A percentile compares a stretch with the other conserved stretches of the same genome.
phyloP scores from a whole-genome alignment of 1,140 invertebrate species.

The Drosophila nigromelanica region DNA sequence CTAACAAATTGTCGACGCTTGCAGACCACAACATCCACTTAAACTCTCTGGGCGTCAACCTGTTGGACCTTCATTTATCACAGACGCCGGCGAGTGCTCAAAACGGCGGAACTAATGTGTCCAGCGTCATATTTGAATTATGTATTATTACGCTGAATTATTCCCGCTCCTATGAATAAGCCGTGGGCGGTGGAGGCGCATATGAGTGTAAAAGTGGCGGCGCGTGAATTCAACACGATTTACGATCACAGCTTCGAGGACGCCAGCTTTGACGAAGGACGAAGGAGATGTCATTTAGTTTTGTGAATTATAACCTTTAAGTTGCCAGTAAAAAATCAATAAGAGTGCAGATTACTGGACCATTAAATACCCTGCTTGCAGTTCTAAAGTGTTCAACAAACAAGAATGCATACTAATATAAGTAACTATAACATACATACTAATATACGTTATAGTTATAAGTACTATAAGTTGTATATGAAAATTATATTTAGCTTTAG shows the following conservation, averaged over 20 bases:
- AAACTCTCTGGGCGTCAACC: slow-evolving; percentile 50
- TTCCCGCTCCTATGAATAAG: slow-evolving; percentile 15
- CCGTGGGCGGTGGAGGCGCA: not conserved
- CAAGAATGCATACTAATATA: too few species aligned
- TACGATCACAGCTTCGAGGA: slow-evolving; percentile 28
- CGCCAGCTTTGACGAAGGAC: slow-evolving; percentile 55
- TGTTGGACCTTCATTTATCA: slow-evolving; percentile 68
- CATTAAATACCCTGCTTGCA: not conserved
- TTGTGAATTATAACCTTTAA: slow-evolving; percentile 61
- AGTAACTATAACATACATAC: too few species aligned
- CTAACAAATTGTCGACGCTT: slow-evolving; percentile 37
- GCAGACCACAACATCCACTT: slow-evolving; percentile 51
- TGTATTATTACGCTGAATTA: slow-evolving; percentile 62
- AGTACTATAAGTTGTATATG: too few species aligned
- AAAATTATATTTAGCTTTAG: too few species aligned
- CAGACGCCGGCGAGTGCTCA: slow-evolving; percentile 48
- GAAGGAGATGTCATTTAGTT: slow-evolving; percentile 48
- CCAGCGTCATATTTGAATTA: slow-evolving; percentile 70
- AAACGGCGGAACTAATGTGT: slow-evolving; percentile 78
- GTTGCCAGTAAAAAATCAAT: not conserved
- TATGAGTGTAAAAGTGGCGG: slow-evolving; percentile 36
- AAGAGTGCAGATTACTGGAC: not conserved
- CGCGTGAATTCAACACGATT: slow-evolving; percentile 63
- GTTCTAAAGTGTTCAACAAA: too few species aligned
- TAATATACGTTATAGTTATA: too few species aligned